Conservation (phyloP, 2,888 invertebrate genomes). For the Calameuta filiformis region DNA sequence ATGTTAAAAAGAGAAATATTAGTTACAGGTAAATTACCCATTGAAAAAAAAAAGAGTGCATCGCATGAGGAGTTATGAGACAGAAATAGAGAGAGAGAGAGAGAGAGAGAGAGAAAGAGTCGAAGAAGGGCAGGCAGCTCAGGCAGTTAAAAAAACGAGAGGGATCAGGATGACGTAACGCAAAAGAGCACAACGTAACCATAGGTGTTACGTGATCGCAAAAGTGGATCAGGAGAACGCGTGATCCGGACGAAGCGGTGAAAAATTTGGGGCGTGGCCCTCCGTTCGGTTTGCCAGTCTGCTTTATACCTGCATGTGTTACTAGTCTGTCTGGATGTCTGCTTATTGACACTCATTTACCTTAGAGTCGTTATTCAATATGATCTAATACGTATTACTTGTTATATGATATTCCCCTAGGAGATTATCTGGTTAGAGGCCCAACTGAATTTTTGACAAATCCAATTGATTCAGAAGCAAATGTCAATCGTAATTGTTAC, state of each 20-base stretch:
- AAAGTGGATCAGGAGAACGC: conserved; percentile 8
- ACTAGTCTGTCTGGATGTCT: too few species aligned
- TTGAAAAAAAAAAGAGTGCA: neutral
- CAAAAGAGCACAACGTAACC: neutral
- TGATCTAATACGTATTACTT: too few species aligned
- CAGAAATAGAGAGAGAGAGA: neutral
- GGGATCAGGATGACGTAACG: conserved; percentile 1
- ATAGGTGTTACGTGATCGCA: conserved; percentile 4
- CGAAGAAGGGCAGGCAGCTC: neutral
- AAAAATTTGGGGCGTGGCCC: conserved; percentile 3
- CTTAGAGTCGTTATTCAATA: too few species aligned
- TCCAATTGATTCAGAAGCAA: too few species aligned
- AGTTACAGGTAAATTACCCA: neutral
- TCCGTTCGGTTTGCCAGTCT: neutral
- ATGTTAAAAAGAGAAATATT: too few species aligned
- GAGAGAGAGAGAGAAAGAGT: neutral
- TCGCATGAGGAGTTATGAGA: neutral
- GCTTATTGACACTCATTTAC: too few species aligned
- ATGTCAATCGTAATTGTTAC: too few species aligned
- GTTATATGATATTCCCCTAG: too few species aligned
- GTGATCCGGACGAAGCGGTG: conserved; percentile 1
- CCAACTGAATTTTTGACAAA: too few species aligned
- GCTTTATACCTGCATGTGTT: too few species aligned
- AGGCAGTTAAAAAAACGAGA: neutral
- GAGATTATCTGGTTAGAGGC: too few species aligned